Evolutionary conservation across 2,113 vertebrate genomes (phyloP), one percentile per base, ranked within the genome.

Genomic region (Periophthalmus modestus): DNA sequence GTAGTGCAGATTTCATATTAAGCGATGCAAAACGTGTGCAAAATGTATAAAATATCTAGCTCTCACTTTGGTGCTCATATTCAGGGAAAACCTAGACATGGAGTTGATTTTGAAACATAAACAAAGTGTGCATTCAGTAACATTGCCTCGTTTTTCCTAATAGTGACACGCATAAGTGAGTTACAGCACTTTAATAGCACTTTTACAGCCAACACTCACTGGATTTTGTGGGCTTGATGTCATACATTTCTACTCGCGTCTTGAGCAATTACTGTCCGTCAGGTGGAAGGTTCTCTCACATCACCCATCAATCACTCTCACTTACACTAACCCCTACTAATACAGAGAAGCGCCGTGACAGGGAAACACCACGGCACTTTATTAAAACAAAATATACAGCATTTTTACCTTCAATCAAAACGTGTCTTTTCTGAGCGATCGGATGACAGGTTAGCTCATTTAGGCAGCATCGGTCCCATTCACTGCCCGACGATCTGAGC

Each of bases 361-460:
- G 59, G n/a, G 6, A 63, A 63, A 24, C 62, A 61, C 2, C 16
- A 13, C 16, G 28, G 5, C 58, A 9, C 19, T 5, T 11, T 33
- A 7, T 5, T 2, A 46, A 7, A 63, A 46, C 5, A 63, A 52
- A 57, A 71, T 3, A 69, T 6, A 15, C 15, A 52, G 2, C 1
- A 59, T 10, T 68, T 76, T 83, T 82, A 89, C 88, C 86, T 78
- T 23, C 4, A 50, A 39, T 77, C 14, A 57, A 71, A 78, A 54
- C 54, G 76, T 23, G 0, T 68, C 69, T 69, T 72, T 52, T 79
- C 52, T 81, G 14, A 58, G 55, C 4, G 23, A 59, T 59, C 59
- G 80, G 79, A 24, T 66, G 68, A 78, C 66, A 58, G 80, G 86
- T 85, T 88, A 88, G 88, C 88, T 88, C 84, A 82, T 73, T 54